Evolutionary conservation across 2,113 vertebrate genomes (phyloP), one percentile per base, ranked within the genome.

Genomic region (Perccottus glenii): DNA sequence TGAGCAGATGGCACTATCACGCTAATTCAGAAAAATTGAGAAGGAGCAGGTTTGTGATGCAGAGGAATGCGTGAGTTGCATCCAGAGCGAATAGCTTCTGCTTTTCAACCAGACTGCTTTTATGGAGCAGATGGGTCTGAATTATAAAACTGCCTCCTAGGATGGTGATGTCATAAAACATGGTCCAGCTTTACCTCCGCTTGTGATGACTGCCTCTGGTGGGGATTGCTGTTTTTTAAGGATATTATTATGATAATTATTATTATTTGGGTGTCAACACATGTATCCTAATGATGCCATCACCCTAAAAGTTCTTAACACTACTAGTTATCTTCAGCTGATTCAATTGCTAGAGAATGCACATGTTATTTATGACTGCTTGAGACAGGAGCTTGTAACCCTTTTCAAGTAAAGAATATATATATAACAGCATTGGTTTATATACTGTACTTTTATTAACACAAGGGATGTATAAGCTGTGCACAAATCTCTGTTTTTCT

Each of bases 21-120:
- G 87, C 92, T 95, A 95, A 98, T 94, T 90, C 87, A 93, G 94
- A 96, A 94, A 95, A 94, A 96, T 94, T 91, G 92, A 93, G 88
- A 92, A 91, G 92, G 90, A 94, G 91, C 92, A 77, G 89, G 90
- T 90, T 38, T 90, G 94, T 94, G 94, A 94, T 92, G 91, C 92
- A 90, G 92, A 91, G 87, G 87, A 93, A 91, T 92, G 90, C 70
- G 93, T 93, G 94, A 90, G 91, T 84, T 82, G 93, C 92, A 93
- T 96, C 73, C 86, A 90, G 94, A 95, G 77, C 90, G 93, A 93
- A 75, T 89, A 36, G 72, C 19, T 50, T 72, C 88, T 93, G 82
- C 88, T 83, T 90, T 81, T 85, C 90, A 92, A 89, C 94, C 88
- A 67, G 78, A 80, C 82, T 77, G 85, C 61, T 90, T 81, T 86